phyloP scores from a whole-genome alignment of 2,888 invertebrate species.

The Eupithecia abbreviata region DNA sequence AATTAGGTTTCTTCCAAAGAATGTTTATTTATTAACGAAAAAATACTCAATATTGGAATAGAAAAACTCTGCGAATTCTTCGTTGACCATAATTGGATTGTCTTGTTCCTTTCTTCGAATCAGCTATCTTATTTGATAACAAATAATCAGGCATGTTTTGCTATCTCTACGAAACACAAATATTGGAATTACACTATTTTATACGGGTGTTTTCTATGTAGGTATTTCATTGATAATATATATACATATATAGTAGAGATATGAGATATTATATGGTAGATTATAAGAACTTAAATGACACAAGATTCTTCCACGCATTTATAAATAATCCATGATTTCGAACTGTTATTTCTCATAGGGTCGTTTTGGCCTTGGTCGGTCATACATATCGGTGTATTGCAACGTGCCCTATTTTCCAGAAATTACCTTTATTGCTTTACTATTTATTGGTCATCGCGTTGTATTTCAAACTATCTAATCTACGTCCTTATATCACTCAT shows the following conservation, averaged over 20 bases:
- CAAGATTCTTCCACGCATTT: neutral
- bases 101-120: slow-evolving; percentile 37
- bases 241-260: too few species aligned
- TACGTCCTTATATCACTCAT: slow-evolving; percentile 15
- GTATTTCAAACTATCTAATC: slow-evolving; percentile 21
- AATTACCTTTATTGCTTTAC: neutral
- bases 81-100: slow-evolving; percentile 36
- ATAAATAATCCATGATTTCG: slow-evolving; percentile 11
- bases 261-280: neutral
- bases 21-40: neutral
- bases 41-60: neutral
- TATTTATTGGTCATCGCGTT: slow-evolving; percentile 23
- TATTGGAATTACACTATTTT: neutral
- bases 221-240: neutral
- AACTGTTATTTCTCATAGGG: neutral
- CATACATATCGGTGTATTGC: neutral
- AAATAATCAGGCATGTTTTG: slow-evolving; percentile 22
- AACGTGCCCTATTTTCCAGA: neutral
- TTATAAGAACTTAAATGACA: neutral
- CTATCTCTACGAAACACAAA: slow-evolving; percentile 12
- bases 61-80: slow-evolving; percentile 23
- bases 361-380: neutral
- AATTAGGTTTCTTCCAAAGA: neutral
- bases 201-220: neutral
- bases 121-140: slow-evolving; percentile 35